Conservation (phyloP, 1,140 invertebrate genomes). For the Arion vulgaris region DNA sequence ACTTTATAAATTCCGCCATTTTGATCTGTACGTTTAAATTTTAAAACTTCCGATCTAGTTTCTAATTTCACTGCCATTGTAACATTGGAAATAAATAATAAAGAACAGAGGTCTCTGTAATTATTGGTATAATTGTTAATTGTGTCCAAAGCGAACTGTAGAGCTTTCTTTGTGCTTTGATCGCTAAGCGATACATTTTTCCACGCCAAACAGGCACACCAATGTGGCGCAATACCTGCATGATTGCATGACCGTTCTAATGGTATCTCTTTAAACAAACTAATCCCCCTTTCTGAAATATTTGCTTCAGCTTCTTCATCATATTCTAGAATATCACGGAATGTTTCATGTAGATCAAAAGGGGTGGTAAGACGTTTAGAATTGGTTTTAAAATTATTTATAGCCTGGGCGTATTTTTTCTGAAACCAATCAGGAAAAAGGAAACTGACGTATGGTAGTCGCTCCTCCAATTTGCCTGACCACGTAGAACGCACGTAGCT, state of each 20-base stretch:
- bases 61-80: conserved; percentile 81
- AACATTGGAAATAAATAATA: conserved; percentile 63
- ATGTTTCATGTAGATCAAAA: conserved; percentile 74
- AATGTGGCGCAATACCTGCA: conserved; percentile 92
- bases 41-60: conserved; percentile 83
- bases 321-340: conserved; percentile 74
- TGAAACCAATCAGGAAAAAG: conserved; percentile 83
- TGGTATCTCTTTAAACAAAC: conserved; percentile 77
- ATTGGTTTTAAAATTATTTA: conserved; percentile 81
- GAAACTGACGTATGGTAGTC: conserved; percentile 89
- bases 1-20: too few species aligned
- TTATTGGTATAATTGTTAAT: conserved; percentile 40
- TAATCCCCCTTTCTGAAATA: conserved; percentile 77
- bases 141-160: conserved; percentile 20
- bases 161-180: neutral
- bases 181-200: conserved; percentile 15
- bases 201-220: conserved; percentile 93
- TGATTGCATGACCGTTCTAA: conserved; percentile 86
- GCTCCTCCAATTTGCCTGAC: conserved; percentile 89
- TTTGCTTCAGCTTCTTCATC: conserved; percentile 77
- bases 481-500: conserved; percentile 84
- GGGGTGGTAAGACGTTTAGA: conserved; percentile 70
- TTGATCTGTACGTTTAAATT: too few species aligned
- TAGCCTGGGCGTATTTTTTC: conserved; percentile 77
- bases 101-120: conserved; percentile 31